Evolutionary conservation across 30 jellyfish, hydroid and myxozoan genomes (phyloP).

Genomic region (Mastigias papua): DNA sequence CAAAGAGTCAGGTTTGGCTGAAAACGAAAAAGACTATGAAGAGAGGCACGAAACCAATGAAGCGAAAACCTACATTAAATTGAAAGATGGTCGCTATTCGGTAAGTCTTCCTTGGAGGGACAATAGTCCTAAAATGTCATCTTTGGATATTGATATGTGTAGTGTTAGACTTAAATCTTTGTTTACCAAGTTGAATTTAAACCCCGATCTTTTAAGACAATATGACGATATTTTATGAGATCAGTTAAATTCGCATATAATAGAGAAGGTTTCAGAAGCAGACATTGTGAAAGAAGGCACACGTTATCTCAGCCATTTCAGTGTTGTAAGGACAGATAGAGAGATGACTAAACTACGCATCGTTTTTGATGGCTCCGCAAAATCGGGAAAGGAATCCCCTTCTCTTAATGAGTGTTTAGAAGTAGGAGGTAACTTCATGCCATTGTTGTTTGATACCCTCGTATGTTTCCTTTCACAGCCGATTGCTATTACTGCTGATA

Average conservation of each 20-base stretch:
- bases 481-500: slow-evolving; percentile 18
- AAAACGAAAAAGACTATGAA: neutral
- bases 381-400: neutral
- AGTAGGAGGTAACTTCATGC: slow-evolving; percentile 10
- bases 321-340: slow-evolving; percentile 25
- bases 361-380: slow-evolving; percentile 52
- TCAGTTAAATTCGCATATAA: neutral
- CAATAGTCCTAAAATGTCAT: slow-evolving; percentile 24
- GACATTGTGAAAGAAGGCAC: neutral
- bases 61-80: slow-evolving; percentile 37
- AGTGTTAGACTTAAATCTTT: neutral
- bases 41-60: neutral
- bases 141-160: slow-evolving; percentile 35
- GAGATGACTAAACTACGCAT: slow-evolving; percentile 51
- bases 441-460: slow-evolving; percentile 3
- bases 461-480: slow-evolving; percentile 12
- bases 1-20: slow-evolving; percentile 26
- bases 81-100: slow-evolving; percentile 35
- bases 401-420: slow-evolving; percentile 31
- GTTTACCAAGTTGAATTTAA: neutral
- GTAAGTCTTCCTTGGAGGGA: too few relatives aligned
- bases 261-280: slow-evolving; percentile 7
- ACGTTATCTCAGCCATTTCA: slow-evolving; percentile 25
- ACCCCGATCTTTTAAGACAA: neutral
- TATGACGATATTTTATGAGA: slow-evolving; percentile 4